A percentile compares a stretch with the other conserved stretches of the same genome.
Conservation (phyloP, 1,140 invertebrate species). For the Atta texana region DNA sequence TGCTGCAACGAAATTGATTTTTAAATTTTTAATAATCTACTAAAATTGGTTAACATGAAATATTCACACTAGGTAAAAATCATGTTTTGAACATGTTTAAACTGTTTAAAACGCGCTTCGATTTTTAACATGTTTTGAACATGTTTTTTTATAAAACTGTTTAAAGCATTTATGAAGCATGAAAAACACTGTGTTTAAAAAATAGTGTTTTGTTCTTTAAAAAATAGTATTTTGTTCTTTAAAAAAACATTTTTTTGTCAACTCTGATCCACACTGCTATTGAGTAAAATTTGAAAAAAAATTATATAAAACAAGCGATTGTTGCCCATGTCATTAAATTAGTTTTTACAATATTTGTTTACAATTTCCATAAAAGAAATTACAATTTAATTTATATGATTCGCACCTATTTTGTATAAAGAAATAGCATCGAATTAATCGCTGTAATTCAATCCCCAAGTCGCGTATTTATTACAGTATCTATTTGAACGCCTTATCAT, state of each 20-base stretch:
- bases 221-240: too few species aligned
- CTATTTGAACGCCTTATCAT: not conserved
- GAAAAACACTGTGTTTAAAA: too few species aligned
- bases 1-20: not conserved
- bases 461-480: not conserved
- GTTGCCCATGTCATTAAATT: not conserved
- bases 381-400: conserved; percentile 7
- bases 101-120: too few species aligned
- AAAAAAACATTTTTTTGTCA: too few species aligned
- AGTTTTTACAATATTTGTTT: not conserved
- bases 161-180: too few species aligned
- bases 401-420: not conserved
- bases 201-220: too few species aligned
- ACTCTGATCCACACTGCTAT: not conserved
- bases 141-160: too few species aligned
- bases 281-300: not conserved
- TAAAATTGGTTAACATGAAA: not conserved
- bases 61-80: too few species aligned
- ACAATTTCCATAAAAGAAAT: not conserved
- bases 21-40: not conserved
- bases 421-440: not conserved
- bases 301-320: not conserved
- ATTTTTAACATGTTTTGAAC: too few species aligned
- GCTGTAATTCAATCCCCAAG: not conserved
- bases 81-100: too few species aligned